phyloP scores from a whole-genome alignment of 2,888 invertebrate genomes.

The Agonopterix heracliana region DNA sequence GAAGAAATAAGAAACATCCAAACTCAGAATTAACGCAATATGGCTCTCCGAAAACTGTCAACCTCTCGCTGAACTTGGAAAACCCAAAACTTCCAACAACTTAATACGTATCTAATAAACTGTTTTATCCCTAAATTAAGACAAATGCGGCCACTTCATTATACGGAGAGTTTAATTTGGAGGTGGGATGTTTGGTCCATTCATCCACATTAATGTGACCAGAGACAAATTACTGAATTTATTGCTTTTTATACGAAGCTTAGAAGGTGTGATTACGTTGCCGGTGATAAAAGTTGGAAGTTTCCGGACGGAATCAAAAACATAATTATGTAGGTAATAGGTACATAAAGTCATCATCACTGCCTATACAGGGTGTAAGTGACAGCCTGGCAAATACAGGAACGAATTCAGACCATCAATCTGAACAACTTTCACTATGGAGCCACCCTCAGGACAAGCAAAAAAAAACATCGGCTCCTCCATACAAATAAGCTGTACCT shows the following conservation, averaged over 20 bases:
- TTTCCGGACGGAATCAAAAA: neutral
- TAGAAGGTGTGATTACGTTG: slow-evolving; percentile 1
- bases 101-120: slow-evolving; percentile 55
- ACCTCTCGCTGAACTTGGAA: slow-evolving; percentile 30
- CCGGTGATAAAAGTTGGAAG: neutral
- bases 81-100: slow-evolving; percentile 29
- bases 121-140: slow-evolving; percentile 56
- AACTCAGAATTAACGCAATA: slow-evolving; percentile 8
- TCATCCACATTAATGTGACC: slow-evolving; percentile 55
- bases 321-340: too few relatives aligned
- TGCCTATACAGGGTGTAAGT: too few relatives aligned
- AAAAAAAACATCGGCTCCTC: too few relatives aligned
- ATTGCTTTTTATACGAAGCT: slow-evolving; percentile 41
- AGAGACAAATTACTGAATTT: slow-evolving; percentile 56
- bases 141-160: slow-evolving; percentile 67
- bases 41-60: slow-evolving; percentile 38
- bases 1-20: neutral
- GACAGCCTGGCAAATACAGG: too few relatives aligned
- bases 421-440: too few relatives aligned
- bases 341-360: too few relatives aligned
- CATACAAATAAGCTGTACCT: too few relatives aligned
- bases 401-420: too few relatives aligned
- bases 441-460: too few relatives aligned
- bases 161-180: slow-evolving; percentile 62
- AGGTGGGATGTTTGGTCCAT: slow-evolving; percentile 52